Evolutionary conservation across 2,888 invertebrate genomes (phyloP), one percentile per base, ranked within the genome.

Genomic region (Chrysolina americana): DNA sequence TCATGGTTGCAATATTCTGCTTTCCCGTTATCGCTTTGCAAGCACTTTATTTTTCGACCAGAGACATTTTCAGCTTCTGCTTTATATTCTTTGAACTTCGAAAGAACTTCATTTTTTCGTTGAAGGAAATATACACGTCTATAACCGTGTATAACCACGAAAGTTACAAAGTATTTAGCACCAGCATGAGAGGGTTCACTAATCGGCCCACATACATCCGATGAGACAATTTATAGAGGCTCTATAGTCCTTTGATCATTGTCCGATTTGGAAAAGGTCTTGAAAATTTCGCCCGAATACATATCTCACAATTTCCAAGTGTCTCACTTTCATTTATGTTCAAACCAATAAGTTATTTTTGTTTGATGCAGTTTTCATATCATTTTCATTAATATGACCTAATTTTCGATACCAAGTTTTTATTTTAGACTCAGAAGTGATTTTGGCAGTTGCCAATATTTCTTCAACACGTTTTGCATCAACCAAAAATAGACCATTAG

Each of bases 11-110:
- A 15, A n/a, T 28, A 23, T 8, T 56, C 56, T n/a, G 5, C 28
- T 8, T 56, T 56, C n/a, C 56, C 56, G 23, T 56, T 56, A n/a
- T 56, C 56, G 23, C 11, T 56, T 13, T 56, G 56, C 3, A 56
- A 56, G 13, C 11, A 23, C 15, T 23, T 56, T 23, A 28, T 21
- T 56, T 56, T 56, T 10, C n/a, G 11, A n/a, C n/a, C 23, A 3
- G 3, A 3, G 23, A 56, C 11, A n/a, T 56, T 56, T 56, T 56
- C 28, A 5, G 13, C 56, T 56, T 56, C 56, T 21, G 19, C 8
- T 21, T 56, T 56, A 5, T 21, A 56, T 28, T 44, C 44, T 44
- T 6, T 44, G 8, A 44, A 13, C 44, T 44, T 44, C 44, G 44
- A 44, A 44, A 44, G 15, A 2, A 44, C 44, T 44, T 44, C 10